Evolutionary conservation across 2,888 invertebrate species (phyloP).

Genomic region (Caenorhabditis angaria): DNA sequence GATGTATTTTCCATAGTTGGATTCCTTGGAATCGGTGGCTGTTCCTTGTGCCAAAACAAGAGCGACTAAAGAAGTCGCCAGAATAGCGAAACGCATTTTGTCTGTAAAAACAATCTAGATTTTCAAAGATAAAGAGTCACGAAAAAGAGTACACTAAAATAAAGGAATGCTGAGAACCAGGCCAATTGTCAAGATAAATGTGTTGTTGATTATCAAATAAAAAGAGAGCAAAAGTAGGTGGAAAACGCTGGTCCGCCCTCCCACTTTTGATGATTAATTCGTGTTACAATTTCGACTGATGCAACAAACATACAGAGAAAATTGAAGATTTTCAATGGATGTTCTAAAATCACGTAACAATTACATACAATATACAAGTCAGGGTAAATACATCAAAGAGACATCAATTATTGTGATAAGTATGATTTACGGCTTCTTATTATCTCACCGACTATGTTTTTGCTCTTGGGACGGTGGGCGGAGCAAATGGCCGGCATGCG

Average conservation of each 20-base stretch:
- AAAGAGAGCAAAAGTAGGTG: not conserved
- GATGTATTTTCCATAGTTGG: constrained; percentile 67
- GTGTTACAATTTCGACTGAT: not conserved
- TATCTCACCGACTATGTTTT: too few relatives aligned
- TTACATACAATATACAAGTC: too few relatives aligned
- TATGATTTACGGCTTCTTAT: too few relatives aligned
- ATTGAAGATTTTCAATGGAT: not conserved
- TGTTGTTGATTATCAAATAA: constrained; percentile 25
- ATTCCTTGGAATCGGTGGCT: constrained; percentile 50
- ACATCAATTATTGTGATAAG: too few relatives aligned
- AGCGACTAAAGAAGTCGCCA: constrained; percentile 21
- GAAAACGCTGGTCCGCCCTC: not conserved
- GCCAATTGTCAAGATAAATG: constrained; percentile 47
- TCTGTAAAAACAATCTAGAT: not conserved
- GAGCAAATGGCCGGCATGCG: too few relatives aligned
- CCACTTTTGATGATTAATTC: not conserved
- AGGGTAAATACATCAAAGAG: too few relatives aligned
- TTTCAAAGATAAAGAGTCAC: not conserved
- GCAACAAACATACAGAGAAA: not conserved
- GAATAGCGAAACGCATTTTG: constrained; percentile 31
- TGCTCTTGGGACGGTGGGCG: too few relatives aligned
- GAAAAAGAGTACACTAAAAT: not conserved
- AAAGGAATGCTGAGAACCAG: not conserved
- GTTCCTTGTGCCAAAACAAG: constrained; percentile 40
- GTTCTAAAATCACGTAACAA: too few relatives aligned